phyloP scores from a whole-genome alignment of 2,888 invertebrate species.

The Polylopha cassiicola region DNA sequence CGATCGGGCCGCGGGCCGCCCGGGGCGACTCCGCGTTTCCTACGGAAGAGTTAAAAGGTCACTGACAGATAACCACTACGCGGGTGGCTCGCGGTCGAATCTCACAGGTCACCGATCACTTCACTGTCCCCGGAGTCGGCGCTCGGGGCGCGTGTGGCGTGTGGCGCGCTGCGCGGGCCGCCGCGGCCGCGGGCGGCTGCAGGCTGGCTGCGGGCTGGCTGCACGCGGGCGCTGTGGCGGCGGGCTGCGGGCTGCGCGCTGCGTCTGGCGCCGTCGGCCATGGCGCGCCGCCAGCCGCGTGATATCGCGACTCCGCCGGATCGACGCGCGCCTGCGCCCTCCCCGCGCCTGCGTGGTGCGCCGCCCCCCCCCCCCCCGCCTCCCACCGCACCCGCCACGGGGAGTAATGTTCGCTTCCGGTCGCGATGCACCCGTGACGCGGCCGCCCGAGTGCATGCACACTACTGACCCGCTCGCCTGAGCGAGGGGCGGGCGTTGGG shows the following conservation, averaged over 20 bases:
- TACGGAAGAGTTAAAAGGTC: too few relatives aligned
- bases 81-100: too few relatives aligned
- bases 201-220: constrained; percentile 16
- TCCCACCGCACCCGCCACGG: too few relatives aligned
- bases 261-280: constrained; percentile 14
- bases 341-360: constrained; percentile 17
- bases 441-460: not conserved
- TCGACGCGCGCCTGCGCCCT: constrained; percentile 22
- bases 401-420: too few relatives aligned
- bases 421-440: too few relatives aligned
- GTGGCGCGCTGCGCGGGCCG: too few relatives aligned
- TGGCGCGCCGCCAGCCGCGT: constrained; percentile 13
- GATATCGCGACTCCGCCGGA: constrained; percentile 16
- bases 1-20: not conserved
- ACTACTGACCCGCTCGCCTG: constrained; percentile 10
- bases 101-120: too few relatives aligned
- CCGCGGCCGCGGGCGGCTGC: constrained; percentile 2
- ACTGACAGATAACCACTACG: not conserved
- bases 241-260: constrained; percentile 20
- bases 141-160: too few relatives aligned
- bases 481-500: too few relatives aligned
- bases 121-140: too few relatives aligned
- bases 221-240: constrained; percentile 17
- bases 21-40: too few relatives aligned
- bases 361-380: constrained; percentile 7